phyloP scores from a whole-genome alignment of 2,888 invertebrate genomes.

The Conchocele bisecta region DNA sequence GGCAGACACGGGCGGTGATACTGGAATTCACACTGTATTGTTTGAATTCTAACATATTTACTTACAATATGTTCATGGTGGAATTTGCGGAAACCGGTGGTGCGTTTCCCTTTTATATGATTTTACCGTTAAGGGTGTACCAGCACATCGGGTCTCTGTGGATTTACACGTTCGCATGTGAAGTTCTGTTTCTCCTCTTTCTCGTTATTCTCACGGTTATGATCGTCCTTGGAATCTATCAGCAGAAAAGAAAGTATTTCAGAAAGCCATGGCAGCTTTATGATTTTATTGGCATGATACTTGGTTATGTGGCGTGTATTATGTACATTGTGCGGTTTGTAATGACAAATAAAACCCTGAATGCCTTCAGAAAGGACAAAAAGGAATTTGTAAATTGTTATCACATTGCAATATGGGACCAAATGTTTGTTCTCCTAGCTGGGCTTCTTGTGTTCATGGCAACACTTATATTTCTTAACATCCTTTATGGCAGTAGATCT shows the following conservation, averaged over 20 bases:
- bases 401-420: constrained; percentile 69
- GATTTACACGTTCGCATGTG: constrained; percentile 61
- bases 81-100: constrained; percentile 78
- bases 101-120: constrained; percentile 58
- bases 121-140: constrained; percentile 65
- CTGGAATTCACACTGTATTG: constrained; percentile 76
- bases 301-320: constrained; percentile 48
- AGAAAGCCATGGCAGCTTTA: constrained; percentile 63
- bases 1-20: constrained; percentile 71
- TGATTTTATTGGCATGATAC: constrained; percentile 58
- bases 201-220: constrained; percentile 50
- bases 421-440: constrained; percentile 57
- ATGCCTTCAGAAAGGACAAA: constrained; percentile 62
- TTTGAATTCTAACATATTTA: constrained; percentile 72
- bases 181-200: constrained; percentile 59
- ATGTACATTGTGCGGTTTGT: constrained; percentile 59
- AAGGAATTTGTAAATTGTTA: constrained; percentile 71
- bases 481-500: too few relatives aligned
- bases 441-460: constrained; percentile 65
- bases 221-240: constrained; percentile 47
- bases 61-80: constrained; percentile 67
- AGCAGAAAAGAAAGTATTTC: constrained; percentile 56
- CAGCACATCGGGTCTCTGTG: constrained; percentile 61
- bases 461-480: constrained; percentile 65
- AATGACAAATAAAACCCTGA: constrained; percentile 57